Conservation (phyloP, 1,140 invertebrate genomes). For the Zaprionus inermis region DNA sequence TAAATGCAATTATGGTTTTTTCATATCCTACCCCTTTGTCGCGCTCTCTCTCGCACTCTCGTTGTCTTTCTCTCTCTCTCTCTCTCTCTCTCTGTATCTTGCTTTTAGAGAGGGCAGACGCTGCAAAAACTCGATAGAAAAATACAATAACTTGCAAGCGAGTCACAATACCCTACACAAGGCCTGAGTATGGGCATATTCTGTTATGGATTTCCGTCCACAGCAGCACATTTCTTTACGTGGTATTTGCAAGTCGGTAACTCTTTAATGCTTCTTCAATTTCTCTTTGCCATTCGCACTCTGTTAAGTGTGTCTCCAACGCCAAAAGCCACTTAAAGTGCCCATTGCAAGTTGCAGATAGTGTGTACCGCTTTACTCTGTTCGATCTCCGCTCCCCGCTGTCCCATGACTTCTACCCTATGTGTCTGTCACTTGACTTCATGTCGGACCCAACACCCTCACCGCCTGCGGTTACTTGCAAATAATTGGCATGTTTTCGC, state of each 20-base stretch:
- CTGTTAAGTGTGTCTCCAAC: conserved; percentile 4
- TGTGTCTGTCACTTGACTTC: conserved; percentile 26
- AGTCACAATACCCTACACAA: conserved; percentile 24
- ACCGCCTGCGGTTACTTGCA: conserved; percentile 51
- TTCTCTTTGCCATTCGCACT: not conserved
- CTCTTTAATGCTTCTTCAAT: not conserved
- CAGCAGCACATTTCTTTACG: not conserved
- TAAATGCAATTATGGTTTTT: conserved; percentile 83
- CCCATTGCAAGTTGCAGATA: conserved; percentile 7
- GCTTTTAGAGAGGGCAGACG: conserved; percentile 31
- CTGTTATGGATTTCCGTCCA: not conserved
- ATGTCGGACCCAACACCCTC: conserved; percentile 4
- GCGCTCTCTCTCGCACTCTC: conserved; percentile 3
- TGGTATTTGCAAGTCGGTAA: conserved; percentile 2
- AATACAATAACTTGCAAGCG: conserved; percentile 63
- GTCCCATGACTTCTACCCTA: not conserved
- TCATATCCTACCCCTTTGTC: conserved; percentile 36
- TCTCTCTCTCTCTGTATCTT: conserved; percentile 1
- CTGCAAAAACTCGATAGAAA: conserved; percentile 65
- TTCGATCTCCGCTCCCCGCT: not conserved
- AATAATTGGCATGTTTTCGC: conserved; percentile 73
- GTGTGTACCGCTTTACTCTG: not conserved
- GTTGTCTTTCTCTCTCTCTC: conserved; percentile 14
- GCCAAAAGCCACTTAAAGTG: conserved; percentile 69
- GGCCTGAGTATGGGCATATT: no score